Evolutionary conservation across 1,140 invertebrate species (phyloP).

Genomic region (Diorhabda carinulata): DNA sequence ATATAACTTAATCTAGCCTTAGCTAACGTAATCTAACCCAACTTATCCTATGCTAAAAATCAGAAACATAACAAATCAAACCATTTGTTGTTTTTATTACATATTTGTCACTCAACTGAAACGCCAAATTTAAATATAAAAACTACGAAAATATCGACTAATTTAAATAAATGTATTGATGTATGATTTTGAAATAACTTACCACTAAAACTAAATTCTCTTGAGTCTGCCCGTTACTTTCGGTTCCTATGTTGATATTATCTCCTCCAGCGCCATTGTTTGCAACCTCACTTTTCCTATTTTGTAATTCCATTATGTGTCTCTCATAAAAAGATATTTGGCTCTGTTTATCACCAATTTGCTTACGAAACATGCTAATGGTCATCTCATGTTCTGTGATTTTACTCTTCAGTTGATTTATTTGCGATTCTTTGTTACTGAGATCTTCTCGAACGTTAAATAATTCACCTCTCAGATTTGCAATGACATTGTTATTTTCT

Average conservation of each 20-base stretch:
- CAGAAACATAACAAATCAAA: no score
- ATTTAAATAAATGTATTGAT: no score
- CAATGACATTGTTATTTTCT: slow-evolving; percentile 11
- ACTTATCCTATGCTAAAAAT: no score
- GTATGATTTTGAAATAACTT: not conserved
- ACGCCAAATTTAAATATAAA: no score
- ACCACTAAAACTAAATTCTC: slow-evolving; percentile 35
- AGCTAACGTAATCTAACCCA: no score
- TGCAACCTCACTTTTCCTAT: slow-evolving; percentile 21
- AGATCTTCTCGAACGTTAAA: slow-evolving; percentile 23
- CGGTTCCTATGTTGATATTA: slow-evolving; percentile 13
- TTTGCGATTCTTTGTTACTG: slow-evolving; percentile 19
- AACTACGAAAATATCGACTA: no score
- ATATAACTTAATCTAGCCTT: no score
- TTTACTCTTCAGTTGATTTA: slow-evolving; percentile 34
- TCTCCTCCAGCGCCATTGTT: slow-evolving; percentile 21
- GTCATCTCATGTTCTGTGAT: slow-evolving; percentile 34
- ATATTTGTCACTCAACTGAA: no score
- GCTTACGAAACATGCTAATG: slow-evolving; percentile 36
- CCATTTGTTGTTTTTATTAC: no score
- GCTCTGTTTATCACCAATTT: slow-evolving; percentile 42
- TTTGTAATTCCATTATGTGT: slow-evolving; percentile 40
- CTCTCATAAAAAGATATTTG: slow-evolving; percentile 43
- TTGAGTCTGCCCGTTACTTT: slow-evolving; percentile 20
- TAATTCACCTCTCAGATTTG: slow-evolving; percentile 20